Evolutionary conservation across 1,140 invertebrate species (phyloP), one percentile per base, ranked within the genome.

Genomic region (Phthorimaea operculella): DNA sequence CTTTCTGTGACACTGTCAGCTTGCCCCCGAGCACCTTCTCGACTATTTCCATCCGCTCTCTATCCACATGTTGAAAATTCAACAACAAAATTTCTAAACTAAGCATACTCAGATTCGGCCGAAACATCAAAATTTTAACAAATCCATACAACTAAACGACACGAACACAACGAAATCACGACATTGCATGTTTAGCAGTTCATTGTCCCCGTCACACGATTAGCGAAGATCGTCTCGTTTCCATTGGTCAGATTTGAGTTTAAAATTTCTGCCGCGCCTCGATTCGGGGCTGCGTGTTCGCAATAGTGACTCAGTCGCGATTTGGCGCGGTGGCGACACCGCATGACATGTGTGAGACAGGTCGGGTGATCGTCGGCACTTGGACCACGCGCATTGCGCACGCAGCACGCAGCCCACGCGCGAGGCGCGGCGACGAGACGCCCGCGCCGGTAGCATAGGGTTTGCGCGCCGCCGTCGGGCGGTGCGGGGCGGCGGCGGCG

Each of bases 141-240:
- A 70, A 62, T 67, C 55, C 21, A 28, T 28, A 28, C 21, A 28
- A 28, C 21, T 28, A 4, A 28, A 52, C 60, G 66, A 79, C 76
- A 83, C 76, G 64, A 72, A 80, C 72, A 79, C 73, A 66, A 74
- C 57, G 52, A 54, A 68, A 70, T 74, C 79, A 79, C 77, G 73
- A 76, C 78, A 81, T 80, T 83, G 79, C 81, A 83, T 83, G 81
- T 76, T 75, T 83, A 83, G 73, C 69, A 66, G 76, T 72, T 80
- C 78, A 81, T 84, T 69, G 74, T 70, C 76, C 79, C 77, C 76
- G 74, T 77, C 80, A 81, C 77, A 77, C 66, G 68, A 81, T 77
- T 81, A 79, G 76, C 67, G 70, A 72, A 78, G 68, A 78, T 70
- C 76, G 77, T 81, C 78, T 83, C 78, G 79, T 70, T 71, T 72